Evolutionary conservation across 2,113 vertebrate genomes (phyloP).

Genomic region (Pteruthius melanotis): DNA sequence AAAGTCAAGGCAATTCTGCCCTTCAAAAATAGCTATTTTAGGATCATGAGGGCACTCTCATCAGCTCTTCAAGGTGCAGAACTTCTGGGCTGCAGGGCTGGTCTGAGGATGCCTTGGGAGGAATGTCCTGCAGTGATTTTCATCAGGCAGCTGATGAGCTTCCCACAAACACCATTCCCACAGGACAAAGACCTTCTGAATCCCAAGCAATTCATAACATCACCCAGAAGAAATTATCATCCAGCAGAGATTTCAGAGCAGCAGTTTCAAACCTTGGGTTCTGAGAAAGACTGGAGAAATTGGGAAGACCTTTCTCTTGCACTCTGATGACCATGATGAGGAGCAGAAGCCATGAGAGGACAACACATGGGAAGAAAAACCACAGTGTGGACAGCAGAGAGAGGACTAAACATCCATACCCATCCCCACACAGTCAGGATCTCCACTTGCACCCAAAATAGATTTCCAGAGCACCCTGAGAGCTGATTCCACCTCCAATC

Average conservation of each 20-base stretch:
- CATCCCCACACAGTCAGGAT: not conserved
- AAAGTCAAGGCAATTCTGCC: not conserved
- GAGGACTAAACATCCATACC: not conserved
- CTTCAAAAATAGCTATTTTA: not conserved
- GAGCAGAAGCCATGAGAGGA: not conserved
- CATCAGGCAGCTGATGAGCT: not conserved
- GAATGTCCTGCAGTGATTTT: not conserved
- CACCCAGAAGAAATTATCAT: not conserved
- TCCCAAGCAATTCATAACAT: not conserved
- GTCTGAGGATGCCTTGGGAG: not conserved
- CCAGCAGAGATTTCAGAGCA: not conserved
- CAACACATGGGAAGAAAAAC: not conserved
- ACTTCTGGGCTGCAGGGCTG: not conserved
- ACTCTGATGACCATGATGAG: not conserved
- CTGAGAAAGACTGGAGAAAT: not conserved
- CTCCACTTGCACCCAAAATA: not conserved
- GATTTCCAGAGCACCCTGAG: not conserved
- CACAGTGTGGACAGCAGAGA: fast-evolving
- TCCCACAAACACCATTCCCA: not conserved
- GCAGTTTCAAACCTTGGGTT: not conserved
- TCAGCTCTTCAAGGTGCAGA: not conserved
- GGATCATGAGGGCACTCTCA: not conserved
- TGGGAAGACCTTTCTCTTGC: not conserved
- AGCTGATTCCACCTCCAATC: not conserved
- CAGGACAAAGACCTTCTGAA: not conserved